phyloP scores from a whole-genome alignment of 2,888 invertebrate species.

The Phalangium opilio region DNA sequence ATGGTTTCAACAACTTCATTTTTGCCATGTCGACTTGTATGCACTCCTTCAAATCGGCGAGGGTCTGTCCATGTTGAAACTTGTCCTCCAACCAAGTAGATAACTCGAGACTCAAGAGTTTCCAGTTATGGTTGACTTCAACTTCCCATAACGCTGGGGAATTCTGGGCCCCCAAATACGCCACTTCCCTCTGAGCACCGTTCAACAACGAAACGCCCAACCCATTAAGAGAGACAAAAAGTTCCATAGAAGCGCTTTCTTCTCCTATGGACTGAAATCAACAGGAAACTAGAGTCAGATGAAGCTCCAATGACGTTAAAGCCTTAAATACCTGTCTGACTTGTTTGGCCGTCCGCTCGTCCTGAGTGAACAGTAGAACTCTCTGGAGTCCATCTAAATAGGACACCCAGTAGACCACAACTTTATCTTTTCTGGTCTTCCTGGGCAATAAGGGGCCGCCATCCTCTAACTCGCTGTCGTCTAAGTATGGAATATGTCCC shows the following conservation, averaged over 20 bases:
- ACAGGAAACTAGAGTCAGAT: too few species aligned
- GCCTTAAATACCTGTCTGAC: conserved; percentile 38
- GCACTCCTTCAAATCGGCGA: conserved; percentile 53
- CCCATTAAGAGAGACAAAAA: conserved; percentile 51
- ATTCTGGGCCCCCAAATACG: conserved; percentile 49
- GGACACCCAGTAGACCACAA: conserved; percentile 63
- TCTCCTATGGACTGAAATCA: conserved; percentile 26
- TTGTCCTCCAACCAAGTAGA: conserved; percentile 69
- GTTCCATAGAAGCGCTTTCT: conserved; percentile 50
- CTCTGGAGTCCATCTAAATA: conserved; percentile 58
- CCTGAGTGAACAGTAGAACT: conserved; percentile 57
- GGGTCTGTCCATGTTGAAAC: conserved; percentile 49
- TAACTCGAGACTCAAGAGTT: conserved; percentile 54
- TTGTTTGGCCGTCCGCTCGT: conserved; percentile 49
- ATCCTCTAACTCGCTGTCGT: conserved; percentile 30
- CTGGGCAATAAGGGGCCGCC: conserved; percentile 29
- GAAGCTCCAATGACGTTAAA: too few species aligned
- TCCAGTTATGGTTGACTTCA: conserved; percentile 62
- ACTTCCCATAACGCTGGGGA: conserved; percentile 66
- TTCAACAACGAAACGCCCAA: conserved; percentile 45
- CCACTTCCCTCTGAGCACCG: conserved; percentile 40
- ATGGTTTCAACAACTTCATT: conserved; percentile 76
- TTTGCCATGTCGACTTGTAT: conserved; percentile 56
- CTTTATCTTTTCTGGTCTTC: conserved; percentile 55
- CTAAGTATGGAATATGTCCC: conserved; percentile 20